phyloP scores from a whole-genome alignment of 2,888 invertebrate species.

The Melieria crassipennis region DNA sequence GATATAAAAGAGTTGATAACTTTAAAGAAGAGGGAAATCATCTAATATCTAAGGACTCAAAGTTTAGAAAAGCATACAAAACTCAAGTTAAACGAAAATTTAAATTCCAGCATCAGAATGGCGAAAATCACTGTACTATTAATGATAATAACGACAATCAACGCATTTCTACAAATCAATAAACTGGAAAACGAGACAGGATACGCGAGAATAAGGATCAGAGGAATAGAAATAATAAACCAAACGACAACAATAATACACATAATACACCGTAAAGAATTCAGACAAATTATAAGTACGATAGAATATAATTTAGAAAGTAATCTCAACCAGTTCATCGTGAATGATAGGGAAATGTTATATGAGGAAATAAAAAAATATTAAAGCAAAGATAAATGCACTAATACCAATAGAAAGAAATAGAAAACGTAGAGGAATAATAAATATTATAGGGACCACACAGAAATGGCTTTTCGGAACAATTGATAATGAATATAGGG shows the following conservation, averaged over 20 bases:
- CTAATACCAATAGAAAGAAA: slow-evolving; percentile 19
- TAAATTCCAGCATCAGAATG: slow-evolving; percentile 8
- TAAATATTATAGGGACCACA: slow-evolving; percentile 18
- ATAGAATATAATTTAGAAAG: slow-evolving; percentile 6
- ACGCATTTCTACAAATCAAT: slow-evolving; percentile 10
- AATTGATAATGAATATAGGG: background rate
- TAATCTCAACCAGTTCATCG: slow-evolving; percentile 13
- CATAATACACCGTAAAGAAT: slow-evolving; percentile 8
- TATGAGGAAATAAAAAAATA: slow-evolving; percentile 8
- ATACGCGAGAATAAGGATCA: background rate
- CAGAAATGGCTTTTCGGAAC: slow-evolving; percentile 16
- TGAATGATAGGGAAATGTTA: slow-evolving; percentile 3
- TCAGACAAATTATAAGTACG: background rate
- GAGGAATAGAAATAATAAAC: background rate
- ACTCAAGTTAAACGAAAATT: slow-evolving; percentile 25
- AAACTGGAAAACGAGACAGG: slow-evolving; percentile 13
- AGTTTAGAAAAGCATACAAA: slow-evolving; percentile 22
- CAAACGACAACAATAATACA: slow-evolving; percentile 13
- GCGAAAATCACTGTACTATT: no score
- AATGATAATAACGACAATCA: no score
- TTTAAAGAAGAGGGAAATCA: slow-evolving; percentile 10
- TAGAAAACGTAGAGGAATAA: slow-evolving; percentile 20
- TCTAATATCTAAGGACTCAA: slow-evolving; percentile 19
- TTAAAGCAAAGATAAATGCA: slow-evolving; percentile 20
- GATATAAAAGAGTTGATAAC: slow-evolving; percentile 16